A percentile compares a stretch with the other conserved stretches of the same genome.
phyloP scores from a whole-genome alignment of 2,888 invertebrate species.

The Cyrtodaria siliqua region DNA sequence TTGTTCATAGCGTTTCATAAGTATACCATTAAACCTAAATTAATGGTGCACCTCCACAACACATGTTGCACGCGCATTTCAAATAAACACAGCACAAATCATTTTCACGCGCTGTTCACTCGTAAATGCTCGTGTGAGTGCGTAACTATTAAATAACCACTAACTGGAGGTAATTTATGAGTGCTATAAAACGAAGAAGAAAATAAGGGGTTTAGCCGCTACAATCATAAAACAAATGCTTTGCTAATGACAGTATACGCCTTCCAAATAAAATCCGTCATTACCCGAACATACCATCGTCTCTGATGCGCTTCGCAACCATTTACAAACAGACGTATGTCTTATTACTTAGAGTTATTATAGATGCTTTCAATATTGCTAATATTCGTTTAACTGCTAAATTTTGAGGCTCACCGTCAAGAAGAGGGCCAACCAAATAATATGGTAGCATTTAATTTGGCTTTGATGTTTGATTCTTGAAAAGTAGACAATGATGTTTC shows the following conservation, averaged over 20 bases:
- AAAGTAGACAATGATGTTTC: constrained; percentile 3
- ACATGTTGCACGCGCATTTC: constrained; percentile 14
- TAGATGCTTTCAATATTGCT: constrained; percentile 2
- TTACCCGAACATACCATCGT: constrained; percentile 28
- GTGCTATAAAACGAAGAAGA: constrained; percentile 30
- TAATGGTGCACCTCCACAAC: constrained; percentile 20
- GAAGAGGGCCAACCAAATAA: no score
- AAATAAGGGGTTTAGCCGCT: constrained; percentile 45
- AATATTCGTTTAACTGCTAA: constrained; percentile 12
- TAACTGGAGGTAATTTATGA: constrained; percentile 51
- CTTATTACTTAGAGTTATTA: constrained; percentile 2
- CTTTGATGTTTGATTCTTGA: background rate
- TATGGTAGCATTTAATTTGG: no score
- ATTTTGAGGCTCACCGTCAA: background rate
- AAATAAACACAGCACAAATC: constrained; percentile 42
- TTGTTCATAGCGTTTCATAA: background rate
- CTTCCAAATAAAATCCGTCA: constrained; percentile 52
- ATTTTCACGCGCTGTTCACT: constrained; percentile 22
- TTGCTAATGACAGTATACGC: constrained; percentile 55
- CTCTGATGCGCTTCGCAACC: constrained; percentile 10
- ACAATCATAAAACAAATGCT: constrained; percentile 52
- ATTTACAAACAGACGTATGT: constrained; percentile 13
- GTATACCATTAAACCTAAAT: background rate
- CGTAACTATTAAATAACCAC: constrained; percentile 44
- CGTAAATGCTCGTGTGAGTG: constrained; percentile 19